phyloP scores from a whole-genome alignment of 1,140 invertebrate species.

The Medauroidea extradentata region DNA sequence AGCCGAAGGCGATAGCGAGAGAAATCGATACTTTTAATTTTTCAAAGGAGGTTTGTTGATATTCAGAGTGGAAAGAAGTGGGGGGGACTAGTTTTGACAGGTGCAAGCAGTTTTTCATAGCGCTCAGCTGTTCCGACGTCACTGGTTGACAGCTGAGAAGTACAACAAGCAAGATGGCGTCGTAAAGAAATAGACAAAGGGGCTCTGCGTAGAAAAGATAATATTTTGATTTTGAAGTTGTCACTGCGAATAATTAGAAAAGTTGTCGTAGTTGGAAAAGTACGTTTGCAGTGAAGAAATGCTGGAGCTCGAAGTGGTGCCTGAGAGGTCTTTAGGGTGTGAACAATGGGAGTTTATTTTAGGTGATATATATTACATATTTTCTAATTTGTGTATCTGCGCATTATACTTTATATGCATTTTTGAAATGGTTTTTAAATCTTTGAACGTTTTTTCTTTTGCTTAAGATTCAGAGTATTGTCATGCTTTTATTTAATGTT shows the following conservation, averaged over 20 bases:
- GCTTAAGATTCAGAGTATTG: no score
- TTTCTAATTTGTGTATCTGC: no score
- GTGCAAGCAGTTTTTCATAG: conserved; percentile 5
- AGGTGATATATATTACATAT: conserved; percentile 72
- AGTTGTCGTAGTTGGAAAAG: not conserved
- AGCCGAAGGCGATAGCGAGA: no score
- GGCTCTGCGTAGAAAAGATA: conserved; percentile 11
- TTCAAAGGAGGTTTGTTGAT: no score
- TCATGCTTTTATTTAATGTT: no score
- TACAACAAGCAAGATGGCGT: conserved; percentile 18
- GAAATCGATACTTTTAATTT: no score
- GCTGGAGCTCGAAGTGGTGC: conserved; percentile 93
- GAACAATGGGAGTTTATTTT: conserved; percentile 97
- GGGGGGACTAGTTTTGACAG: no score
- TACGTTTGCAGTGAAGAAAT: conserved; percentile 47
- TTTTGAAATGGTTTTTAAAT: no score
- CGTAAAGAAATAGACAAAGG: conserved; percentile 12
- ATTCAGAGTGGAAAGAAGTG: no score
- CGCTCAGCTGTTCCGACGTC: conserved; percentile 14
- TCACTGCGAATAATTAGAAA: not conserved
- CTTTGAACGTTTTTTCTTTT: no score
- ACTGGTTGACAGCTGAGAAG: conserved; percentile 16
- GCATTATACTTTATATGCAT: no score
- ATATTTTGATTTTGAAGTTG: conserved; percentile 1
- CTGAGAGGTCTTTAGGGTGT: conserved; percentile 90